Base-by-base conservation (phyloP, 2,888 invertebrate species). In the Sphinx pinastri region DNA sequence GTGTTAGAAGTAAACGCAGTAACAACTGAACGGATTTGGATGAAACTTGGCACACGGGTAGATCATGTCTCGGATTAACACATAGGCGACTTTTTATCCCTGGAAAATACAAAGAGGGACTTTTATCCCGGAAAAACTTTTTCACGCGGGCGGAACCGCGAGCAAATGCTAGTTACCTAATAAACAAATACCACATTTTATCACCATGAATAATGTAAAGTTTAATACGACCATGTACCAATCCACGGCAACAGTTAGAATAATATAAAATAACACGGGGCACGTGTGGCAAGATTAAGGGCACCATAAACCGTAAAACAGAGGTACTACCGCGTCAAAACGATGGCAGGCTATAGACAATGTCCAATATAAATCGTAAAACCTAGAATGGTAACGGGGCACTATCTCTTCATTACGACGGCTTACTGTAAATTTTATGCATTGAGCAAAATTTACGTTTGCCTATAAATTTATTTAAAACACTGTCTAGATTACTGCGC, bases 381-480 rank as follows among this genome's bases (percentile, higher is more conserved):
- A 82, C 81, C 72, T 75, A 72, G 74, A 76, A 81, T 80, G 81
- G 83, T 82, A 81, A 79, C 80, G 78, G 76, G 78, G 71, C 58
- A 73, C 70, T 71, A 63, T 78, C 78, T 76, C 79, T 82, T 83
- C 82, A 83, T 84, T 83, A 84, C 81, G 78, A 77, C 77, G 76
- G 75, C 76, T 77, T 77, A 78, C 77, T 76, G 79, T 78, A 79
- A 76, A 76, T 80, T 81, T 82, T 79, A 80, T 76, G 80, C 79
- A 13, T 58, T 52, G 78, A 76, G 78, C 75, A 77, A 80, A 80
- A 82, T 83, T 84, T 82, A 84, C 82, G 80, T 77, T 74, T 72
- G 71, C 75, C 76, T 79, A 79, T 83, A 82, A 82, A 84, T 81
- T 78, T 77, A 76, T 75, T 81, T 38, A 47, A 69, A 63, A 52